phyloP scores from a whole-genome alignment of 2,113 vertebrate genomes.

The Ptilonorhynchus violaceus region DNA sequence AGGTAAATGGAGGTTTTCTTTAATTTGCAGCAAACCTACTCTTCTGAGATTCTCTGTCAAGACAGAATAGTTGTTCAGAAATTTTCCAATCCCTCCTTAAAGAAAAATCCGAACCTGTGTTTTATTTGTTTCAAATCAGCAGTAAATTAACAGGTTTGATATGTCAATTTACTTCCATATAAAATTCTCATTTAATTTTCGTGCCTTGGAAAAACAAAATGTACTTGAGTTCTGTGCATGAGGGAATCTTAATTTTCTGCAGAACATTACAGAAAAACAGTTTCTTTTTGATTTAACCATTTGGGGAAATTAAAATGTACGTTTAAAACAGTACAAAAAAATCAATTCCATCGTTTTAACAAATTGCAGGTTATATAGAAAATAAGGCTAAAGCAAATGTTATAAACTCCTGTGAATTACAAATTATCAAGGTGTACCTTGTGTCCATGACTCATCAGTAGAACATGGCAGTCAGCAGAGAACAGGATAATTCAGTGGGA shows the following conservation, averaged over 20 bases:
- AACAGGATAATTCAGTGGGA: not conserved
- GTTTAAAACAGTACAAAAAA: not conserved
- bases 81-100: not conserved
- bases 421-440: not conserved
- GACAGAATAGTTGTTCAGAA: not conserved
- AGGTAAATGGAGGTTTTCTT: not conserved
- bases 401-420: not conserved
- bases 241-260: not conserved
- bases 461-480: fast-evolving
- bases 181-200: not conserved
- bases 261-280: not conserved
- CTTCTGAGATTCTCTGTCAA: not conserved
- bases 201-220: not conserved
- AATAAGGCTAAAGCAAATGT: not conserved
- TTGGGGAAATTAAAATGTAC: not conserved
- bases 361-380: not conserved
- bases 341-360: not conserved
- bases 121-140: not conserved
- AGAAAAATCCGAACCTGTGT: not conserved
- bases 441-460: not conserved
- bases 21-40: not conserved
- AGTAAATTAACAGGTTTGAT: not conserved
- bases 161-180: not conserved
- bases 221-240: not conserved
- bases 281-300: not conserved